Base-by-base conservation (phyloP, 2,888 invertebrate genomes). In the Macrostomum cliftonense region DNA sequence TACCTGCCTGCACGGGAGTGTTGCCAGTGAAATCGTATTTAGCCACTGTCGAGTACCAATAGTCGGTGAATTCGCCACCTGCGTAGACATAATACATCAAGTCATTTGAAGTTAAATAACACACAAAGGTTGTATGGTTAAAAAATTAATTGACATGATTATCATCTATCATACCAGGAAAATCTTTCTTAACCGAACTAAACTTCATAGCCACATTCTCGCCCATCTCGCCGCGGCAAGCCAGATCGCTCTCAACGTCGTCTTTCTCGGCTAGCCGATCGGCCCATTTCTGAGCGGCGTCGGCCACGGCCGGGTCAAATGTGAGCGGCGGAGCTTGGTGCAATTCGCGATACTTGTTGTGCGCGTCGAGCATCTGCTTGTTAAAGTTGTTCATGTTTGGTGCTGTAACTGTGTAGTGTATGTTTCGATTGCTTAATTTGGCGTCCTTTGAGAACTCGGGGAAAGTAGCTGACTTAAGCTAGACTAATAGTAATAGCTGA, bases 11-110 rank as follows among this genome's bases (percentile, higher is more conserved):
- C 28, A 28, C 28, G 9, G 28, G 28, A 7, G 28, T 28, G 9
- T 58, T 57, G 1, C 44, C 46, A 13, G 47, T 52, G 55, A 60
- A 66, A 47, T 60, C 58, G 54, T 65, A 63, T 43, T 62, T 58
- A 42, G 54, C 54, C 14, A 65, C 59, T 54, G 67, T 67, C 44
- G 59, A 59, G 55, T 67, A 67, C 67, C 67, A 67, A 37, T 65
- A 62, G 12, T 66, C 61, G n/a, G 61, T 57, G 4, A 60, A 62
- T 43, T 63, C 61, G 19, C 57, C 53, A 2, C 64, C 65, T 67
- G 53, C 9, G 28, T 28, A n/a, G n/a, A n/a, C n/a, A n/a, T n/a
- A n/a, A n/a, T n/a, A n/a, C n/a, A n/a, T n/a, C n/a, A n/a, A n/a
- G n/a, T n/a, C n/a, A n/a, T n/a, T n/a, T n/a, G n/a, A n/a, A n/a